Evolutionary conservation across 2,797 vertebrate species (phyloP).

Genomic region (Anolis apletophallus): DNA sequence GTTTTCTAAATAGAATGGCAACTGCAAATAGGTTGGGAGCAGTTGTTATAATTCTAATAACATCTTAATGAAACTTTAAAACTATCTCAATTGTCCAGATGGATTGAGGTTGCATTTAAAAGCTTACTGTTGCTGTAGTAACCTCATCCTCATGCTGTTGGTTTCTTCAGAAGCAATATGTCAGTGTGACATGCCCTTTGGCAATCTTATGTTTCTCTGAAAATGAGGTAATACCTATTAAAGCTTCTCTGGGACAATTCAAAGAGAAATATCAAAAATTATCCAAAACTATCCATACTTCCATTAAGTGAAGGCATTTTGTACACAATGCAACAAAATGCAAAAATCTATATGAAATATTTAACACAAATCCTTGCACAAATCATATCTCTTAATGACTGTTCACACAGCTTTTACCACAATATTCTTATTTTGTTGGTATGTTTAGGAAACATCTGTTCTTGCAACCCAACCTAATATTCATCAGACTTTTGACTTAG

Average conservation of each 20-base stretch:
- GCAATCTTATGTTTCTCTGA: constrained; percentile 18
- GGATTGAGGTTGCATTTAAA: neutral
- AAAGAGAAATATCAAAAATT: constrained; percentile 29
- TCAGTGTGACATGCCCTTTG: neutral
- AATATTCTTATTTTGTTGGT: neutral
- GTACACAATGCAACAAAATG: rapidly evolving
- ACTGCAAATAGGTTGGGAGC: constrained; percentile 20
- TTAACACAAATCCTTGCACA: neutral
- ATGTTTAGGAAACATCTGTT: neutral
- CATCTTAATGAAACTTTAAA: constrained; percentile 50
- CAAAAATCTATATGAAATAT: neutral
- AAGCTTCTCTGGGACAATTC: constrained; percentile 26
- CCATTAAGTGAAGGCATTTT: neutral
- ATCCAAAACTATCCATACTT: neutral
- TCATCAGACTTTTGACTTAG: neutral
- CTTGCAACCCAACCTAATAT: neutral
- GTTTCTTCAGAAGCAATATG: constrained; percentile 22
- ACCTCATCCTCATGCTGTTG: constrained; percentile 6
- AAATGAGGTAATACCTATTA: constrained; percentile 25
- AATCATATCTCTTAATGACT: neutral
- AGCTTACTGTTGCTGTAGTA: constrained; percentile 28
- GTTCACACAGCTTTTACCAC: neutral
- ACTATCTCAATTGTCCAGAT: constrained; percentile 20
- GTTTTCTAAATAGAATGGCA: neutral
- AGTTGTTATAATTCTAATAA: constrained; percentile 50